Evolutionary conservation across 2,113 vertebrate genomes (phyloP), one percentile per base, ranked within the genome.

Genomic region (Rafetus swinhoei): DNA sequence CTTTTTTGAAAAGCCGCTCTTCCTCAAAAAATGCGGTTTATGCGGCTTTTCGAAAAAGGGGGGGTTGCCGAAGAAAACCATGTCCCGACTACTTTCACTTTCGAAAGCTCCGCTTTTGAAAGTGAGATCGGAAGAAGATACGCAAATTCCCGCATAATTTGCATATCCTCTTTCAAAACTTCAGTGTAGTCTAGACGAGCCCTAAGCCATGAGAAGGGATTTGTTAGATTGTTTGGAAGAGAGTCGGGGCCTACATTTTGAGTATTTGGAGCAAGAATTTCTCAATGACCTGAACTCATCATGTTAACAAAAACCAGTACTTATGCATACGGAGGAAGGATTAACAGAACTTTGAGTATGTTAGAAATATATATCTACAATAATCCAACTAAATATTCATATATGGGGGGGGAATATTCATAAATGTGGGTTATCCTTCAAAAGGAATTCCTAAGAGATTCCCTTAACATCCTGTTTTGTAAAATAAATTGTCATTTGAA

Each of bases 301-400:
- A 85, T 79, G 14, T 69, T 45, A 86, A 16, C 53, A 45, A 16
- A 19, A 54, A 39, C 18, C 0, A 1, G 19, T 4, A 18, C 10
- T 81, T 81, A 81, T 12, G 6, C n/a, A 16, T 4, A 0, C 2
- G 15, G 84, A 56, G 4, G 19, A 54, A 69, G 29, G 54, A 35
- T 86, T 81, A 87, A 79, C 56, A 7, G 18, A 77, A 24, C 15
- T 59, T 82, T 59, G 25, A 59, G 56, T n/a, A 24, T 45, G 13
- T 9, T 59, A 82, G 22, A 59, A 82, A 45, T 39, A 24, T 59
- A 15, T 59, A 27, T 13, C 10, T 21, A 77, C 25, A 45, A 45
- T 50, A 35, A 13, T 77, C 45, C 24, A 25, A 25, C 24, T 77
- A 35, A 59, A 25, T 45, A 57, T 45, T 82, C 8, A 59, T 59